Conservation (phyloP, 2,797 vertebrate species). For the Malurus splendens region DNA sequence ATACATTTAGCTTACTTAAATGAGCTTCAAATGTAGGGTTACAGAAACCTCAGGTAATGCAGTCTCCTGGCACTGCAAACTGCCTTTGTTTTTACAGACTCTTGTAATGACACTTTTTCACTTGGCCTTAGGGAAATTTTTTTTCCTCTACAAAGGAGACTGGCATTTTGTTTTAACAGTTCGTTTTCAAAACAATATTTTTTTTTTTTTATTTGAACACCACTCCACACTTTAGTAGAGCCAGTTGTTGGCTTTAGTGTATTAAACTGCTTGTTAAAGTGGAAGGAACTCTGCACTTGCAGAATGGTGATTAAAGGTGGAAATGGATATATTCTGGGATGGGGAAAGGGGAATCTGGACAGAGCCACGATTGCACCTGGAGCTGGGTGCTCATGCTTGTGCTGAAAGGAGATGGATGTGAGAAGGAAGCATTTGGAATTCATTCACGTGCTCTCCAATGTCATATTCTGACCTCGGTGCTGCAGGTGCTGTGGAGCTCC, state of each 20-base stretch:
- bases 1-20: not conserved
- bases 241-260: not conserved
- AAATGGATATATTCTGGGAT: not conserved
- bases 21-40: not conserved
- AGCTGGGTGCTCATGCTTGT: not conserved
- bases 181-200: not conserved
- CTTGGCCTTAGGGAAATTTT: not conserved
- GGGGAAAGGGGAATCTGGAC: not conserved
- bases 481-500: not conserved
- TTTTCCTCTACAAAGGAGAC: not conserved
- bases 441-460: not conserved
- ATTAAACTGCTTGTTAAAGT: not conserved
- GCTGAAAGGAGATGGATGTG: not conserved
- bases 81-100: not conserved
- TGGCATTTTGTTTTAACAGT: not conserved
- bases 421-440: not conserved
- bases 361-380: not conserved
- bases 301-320: not conserved
- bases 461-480: not conserved
- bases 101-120: not conserved
- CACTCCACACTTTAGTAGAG: not conserved
- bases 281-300: not conserved
- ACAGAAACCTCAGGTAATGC: not conserved
- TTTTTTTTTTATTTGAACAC: not conserved
- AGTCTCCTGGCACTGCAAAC: not conserved